These are phyloP conservation scores for Gryllus longicercus DNA, from an alignment of 2,888 invertebrate genomes.

Conservation along the genomic window DNA sequence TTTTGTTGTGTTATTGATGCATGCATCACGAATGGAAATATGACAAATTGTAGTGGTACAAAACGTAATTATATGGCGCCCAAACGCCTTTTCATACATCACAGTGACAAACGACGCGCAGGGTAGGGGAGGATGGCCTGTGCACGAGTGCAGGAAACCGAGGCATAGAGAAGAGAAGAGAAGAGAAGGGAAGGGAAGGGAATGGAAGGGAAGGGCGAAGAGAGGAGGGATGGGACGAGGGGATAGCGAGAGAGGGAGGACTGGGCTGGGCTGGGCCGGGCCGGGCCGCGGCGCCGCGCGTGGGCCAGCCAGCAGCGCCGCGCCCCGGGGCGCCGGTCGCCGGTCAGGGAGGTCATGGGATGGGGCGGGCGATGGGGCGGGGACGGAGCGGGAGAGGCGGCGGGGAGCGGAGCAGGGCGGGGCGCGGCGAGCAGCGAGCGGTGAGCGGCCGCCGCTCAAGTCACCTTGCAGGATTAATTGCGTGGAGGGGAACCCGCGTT, in stretches of 20 bases:
- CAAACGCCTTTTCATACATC: conserved; percentile 17
- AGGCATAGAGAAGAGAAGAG: neutral
- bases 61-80: conserved; percentile 8
- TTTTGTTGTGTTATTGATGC: conserved; percentile 7
- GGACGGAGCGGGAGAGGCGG: neutral
- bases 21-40: conserved; percentile 17
- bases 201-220: neutral
- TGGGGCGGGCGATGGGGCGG: neutral
- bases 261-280: neutral
- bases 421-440: neutral
- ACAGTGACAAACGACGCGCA: conserved; percentile 1
- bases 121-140: neutral
- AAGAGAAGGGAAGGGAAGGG: no score
- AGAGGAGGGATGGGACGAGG: neutral
- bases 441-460: conserved; percentile 3
- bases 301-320: neutral
- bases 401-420: neutral
- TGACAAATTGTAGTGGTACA: conserved; percentile 10
- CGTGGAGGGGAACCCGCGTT: conserved; percentile 8
- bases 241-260: neutral
- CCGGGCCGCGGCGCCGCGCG: neutral
- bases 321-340: neutral
- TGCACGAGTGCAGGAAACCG: neutral
- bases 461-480: conserved; percentile 10
- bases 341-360: neutral